Evolutionary conservation across 1,140 invertebrate genomes (phyloP).

Genomic region (Leptoteleia sp.): DNA sequence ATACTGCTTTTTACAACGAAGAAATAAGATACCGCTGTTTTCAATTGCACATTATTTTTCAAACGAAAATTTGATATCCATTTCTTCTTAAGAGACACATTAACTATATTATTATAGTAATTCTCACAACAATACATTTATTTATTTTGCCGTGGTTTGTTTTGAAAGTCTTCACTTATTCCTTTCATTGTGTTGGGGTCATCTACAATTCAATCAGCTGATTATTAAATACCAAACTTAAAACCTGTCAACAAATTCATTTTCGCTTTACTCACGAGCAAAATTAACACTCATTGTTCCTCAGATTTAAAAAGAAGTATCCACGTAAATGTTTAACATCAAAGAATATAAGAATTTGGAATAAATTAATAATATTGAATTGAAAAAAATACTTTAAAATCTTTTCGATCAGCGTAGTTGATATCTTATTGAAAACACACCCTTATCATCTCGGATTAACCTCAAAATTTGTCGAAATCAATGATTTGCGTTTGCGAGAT

Average conservation of each 20-base stretch:
- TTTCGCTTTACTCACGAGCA: not conserved
- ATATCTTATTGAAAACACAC: conserved; percentile 14
- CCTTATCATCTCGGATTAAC: conserved; percentile 25
- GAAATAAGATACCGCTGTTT: too few relatives aligned
- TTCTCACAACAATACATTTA: too few relatives aligned
- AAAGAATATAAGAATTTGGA: not conserved
- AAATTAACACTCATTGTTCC: not conserved
- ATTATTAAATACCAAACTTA: conserved; percentile 8
- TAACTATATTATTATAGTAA: too few relatives aligned
- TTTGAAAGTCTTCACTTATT: too few relatives aligned
- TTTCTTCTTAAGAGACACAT: too few relatives aligned
- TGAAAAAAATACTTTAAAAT: not conserved
- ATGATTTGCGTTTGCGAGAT: conserved; percentile 5
- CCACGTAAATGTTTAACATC: not conserved
- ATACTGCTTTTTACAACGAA: too few relatives aligned
- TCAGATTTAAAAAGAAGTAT: not conserved
- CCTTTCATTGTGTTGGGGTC: too few relatives aligned
- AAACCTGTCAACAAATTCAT: not conserved
- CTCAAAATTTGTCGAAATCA: conserved; percentile 6
- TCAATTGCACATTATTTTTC: too few relatives aligned
- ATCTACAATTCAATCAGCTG: conserved; percentile 8
- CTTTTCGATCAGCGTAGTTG: conserved; percentile 8
- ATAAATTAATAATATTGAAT: too few relatives aligned
- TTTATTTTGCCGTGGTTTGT: too few relatives aligned
- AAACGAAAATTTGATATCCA: too few relatives aligned